Conservation (phyloP, 2,113 vertebrate genomes). For the Penelope pileata region DNA sequence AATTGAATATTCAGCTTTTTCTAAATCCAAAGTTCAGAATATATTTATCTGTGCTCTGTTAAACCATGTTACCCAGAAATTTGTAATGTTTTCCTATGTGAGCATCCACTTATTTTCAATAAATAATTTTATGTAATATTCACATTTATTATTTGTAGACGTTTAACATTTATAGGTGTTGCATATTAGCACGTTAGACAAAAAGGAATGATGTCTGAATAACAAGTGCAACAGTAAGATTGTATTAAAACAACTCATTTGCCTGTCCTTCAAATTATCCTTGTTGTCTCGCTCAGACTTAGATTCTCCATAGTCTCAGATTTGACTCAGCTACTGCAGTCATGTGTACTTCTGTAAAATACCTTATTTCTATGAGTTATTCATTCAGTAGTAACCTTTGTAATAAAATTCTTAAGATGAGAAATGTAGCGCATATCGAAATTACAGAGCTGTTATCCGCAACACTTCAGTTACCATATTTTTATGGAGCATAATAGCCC, state of each 20-base stretch:
- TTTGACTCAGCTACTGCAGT: slow-evolving; percentile 23
- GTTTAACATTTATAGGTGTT: not conserved
- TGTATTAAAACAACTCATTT: not conserved
- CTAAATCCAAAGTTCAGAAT: not conserved
- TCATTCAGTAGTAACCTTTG: slow-evolving; percentile 68
- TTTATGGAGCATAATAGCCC: slow-evolving; percentile 6
- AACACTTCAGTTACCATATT: slow-evolving; percentile 56
- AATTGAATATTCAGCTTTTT: not conserved
- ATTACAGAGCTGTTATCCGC: slow-evolving; percentile 44
- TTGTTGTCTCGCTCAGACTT: not conserved
- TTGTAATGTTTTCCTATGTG: not conserved
- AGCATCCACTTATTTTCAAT: not conserved
- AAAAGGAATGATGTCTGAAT: not conserved
- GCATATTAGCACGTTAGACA: not conserved
- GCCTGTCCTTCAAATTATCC: slow-evolving; percentile 20
- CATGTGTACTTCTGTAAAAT: slow-evolving; percentile 45
- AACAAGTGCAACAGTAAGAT: not conserved
- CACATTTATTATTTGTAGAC: too few relatives aligned
- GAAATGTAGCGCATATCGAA: slow-evolving; percentile 53
- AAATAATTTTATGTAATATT: not conserved
- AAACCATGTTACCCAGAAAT: not conserved
- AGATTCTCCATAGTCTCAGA: slow-evolving; percentile 39
- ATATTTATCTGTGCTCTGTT: not conserved
- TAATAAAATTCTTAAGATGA: slow-evolving; percentile 64
- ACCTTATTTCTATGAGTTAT: slow-evolving; percentile 61